Base-by-base conservation (phyloP, 1,140 invertebrate species). In the Atta cephalotes region DNA sequence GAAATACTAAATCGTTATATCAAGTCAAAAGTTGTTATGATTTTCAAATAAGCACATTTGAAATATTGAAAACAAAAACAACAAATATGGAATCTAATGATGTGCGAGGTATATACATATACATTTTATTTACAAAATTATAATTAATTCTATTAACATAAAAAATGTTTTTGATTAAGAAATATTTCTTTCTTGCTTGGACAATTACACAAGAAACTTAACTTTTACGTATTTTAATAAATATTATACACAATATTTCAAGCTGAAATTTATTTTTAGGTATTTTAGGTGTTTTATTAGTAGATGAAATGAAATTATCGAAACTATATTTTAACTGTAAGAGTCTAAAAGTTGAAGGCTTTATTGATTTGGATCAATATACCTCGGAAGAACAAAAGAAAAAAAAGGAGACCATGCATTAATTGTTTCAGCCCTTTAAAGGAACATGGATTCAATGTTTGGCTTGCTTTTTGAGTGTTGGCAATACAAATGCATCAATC, bases 301-400 rank as follows among this genome's bases (percentile, higher is more conserved):
- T 74, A 12, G 71, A 74, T 58, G 18, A 74, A 35, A 74, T 74
- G 51, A 74, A 74, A 74, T 74, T 35, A 74, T 74, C 71, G 1
- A 74, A 74, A 56, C 58, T 74, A 74, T 56, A 74, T 74, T 74
- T 74, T 56, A 74, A 74, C 3, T 9, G 51, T 18, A 74, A 3
- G 2, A 28, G 56, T 12, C 2, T 56, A 21, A 56, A 71, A 74
- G 10, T 74, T 35, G 51, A 56, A 74, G 71, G 51, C 2, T 74
- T 74, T 74, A 51, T 74, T 56, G 1, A 74, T 74, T 74, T 25
- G 56, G 71, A 18, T n/a, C 28, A 56, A 74, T 74, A 35, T 5
- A 74, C 28, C 56, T 14, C 51, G 2, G 70, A 72, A 56, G 71
- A 74, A 56, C 51, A 72, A 74, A 74, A 35, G 25, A 25, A 25